Percentiles rank a stretch among this genome's conserved stretches.
These are phyloP conservation scores for Catocala fraxini DNA, from an alignment of 2,888 invertebrate species.

Conservation along the genomic window DNA sequence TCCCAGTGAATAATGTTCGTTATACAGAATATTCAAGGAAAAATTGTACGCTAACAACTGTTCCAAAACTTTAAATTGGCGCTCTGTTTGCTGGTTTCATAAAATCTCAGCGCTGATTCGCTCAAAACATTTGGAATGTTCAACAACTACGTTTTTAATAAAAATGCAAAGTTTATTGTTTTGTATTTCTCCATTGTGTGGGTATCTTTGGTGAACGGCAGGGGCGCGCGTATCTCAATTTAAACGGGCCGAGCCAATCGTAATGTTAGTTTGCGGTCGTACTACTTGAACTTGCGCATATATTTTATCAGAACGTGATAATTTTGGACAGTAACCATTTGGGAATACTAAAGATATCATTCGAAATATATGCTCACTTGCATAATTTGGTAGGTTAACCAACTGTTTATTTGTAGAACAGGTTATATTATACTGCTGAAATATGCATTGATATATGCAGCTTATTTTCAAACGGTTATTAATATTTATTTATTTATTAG, in stretches of 20 bases:
- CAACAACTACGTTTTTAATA: constrained; percentile 28
- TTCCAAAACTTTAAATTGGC: constrained; percentile 64
- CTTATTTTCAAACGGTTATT: too few relatives aligned
- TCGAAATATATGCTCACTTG: neutral
- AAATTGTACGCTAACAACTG: constrained; percentile 54
- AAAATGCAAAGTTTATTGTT: constrained; percentile 32
- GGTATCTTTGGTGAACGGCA: constrained; percentile 14
- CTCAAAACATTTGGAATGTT: constrained; percentile 36
- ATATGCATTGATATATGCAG: too few relatives aligned
- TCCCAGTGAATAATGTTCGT: constrained; percentile 56
- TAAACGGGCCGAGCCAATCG: constrained; percentile 21
- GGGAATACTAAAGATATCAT: constrained; percentile 4
- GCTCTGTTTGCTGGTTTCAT: constrained; percentile 36
- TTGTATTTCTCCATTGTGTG: constrained; percentile 22
- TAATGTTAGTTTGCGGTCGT: constrained; percentile 29
- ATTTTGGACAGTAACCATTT: constrained; percentile 15
- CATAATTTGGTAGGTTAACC: neutral
- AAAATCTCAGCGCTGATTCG: constrained; percentile 51
- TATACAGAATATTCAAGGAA: constrained; percentile 45
- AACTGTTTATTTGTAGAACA: neutral
- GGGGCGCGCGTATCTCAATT: constrained; percentile 24
- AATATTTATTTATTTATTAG: too few relatives aligned
- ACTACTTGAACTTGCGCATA: constrained; percentile 17
- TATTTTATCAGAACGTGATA: constrained; percentile 21
- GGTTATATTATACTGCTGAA: neutral